phyloP scores from a whole-genome alignment of 2,888 invertebrate genomes.

The Patella caerulea region DNA sequence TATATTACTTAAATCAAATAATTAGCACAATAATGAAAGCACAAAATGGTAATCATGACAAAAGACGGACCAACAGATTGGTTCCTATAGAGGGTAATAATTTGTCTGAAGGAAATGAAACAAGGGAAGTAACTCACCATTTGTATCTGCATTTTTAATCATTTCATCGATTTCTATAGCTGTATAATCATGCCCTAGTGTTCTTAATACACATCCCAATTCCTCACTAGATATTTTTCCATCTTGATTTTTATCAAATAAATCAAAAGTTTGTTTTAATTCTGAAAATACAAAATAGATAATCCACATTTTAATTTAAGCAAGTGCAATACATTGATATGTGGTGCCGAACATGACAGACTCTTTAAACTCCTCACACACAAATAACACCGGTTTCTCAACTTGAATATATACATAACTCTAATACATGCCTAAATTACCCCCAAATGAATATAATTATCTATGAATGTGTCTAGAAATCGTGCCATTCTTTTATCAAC shows the following conservation, averaged over 20 bases:
- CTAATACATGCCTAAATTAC: not conserved
- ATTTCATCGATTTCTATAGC: slow-evolving; percentile 62
- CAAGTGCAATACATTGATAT: no score
- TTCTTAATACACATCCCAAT: slow-evolving; percentile 57
- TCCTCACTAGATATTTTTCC: slow-evolving; percentile 66
- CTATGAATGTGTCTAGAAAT: not conserved
- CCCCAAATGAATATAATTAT: not conserved
- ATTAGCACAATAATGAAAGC: no score
- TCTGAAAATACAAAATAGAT: slow-evolving; percentile 41
- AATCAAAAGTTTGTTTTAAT: slow-evolving; percentile 61
- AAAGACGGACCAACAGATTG: no score
- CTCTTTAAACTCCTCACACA: no score
- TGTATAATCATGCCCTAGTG: slow-evolving; percentile 58
- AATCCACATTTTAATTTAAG: no score
- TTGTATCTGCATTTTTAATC: slow-evolving; percentile 64
- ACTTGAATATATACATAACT: not conserved
- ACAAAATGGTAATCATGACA: no score
- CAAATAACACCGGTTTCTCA: no score
- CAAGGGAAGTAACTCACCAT: slow-evolving; percentile 45
- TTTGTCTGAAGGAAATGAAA: no score
- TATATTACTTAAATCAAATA: no score
- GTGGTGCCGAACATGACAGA: no score
- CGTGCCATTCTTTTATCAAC: not conserved
- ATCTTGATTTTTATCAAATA: slow-evolving; percentile 65
- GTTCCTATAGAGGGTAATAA: no score